Evolutionary conservation across 2,888 invertebrate genomes (phyloP).

Genomic region (Smittia aterrima): DNA sequence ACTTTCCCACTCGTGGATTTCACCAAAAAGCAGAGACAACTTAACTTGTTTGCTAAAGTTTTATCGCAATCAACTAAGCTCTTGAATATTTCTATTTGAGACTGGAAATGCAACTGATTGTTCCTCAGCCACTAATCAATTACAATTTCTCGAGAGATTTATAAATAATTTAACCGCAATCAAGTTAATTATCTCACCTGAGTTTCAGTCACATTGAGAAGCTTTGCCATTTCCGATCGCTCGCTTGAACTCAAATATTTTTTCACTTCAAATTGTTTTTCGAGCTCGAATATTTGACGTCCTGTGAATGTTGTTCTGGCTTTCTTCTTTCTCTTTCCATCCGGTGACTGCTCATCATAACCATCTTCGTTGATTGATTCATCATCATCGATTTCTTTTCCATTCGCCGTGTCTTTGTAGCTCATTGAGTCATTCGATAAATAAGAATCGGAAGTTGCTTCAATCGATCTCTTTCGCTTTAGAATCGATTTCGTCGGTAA

Average conservation of each 20-base stretch:
- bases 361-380: slow-evolving; percentile 55
- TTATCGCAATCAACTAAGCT: too few relatives aligned
- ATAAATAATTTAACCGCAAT: too few relatives aligned
- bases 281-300: slow-evolving; percentile 92
- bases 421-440: slow-evolving; percentile 39
- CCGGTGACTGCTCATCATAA: slow-evolving; percentile 56
- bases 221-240: slow-evolving; percentile 89
- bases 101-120: too few relatives aligned
- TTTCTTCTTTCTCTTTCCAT: slow-evolving; percentile 71
- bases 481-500: slow-evolving; percentile 34
- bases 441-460: slow-evolving; percentile 39
- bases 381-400: slow-evolving; percentile 39
- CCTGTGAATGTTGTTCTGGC: slow-evolving; percentile 95
- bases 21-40: too few relatives aligned
- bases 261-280: slow-evolving; percentile 93
- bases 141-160: too few relatives aligned
- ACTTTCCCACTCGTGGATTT: too few relatives aligned
- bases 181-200: slow-evolving; percentile 65
- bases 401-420: slow-evolving; percentile 35
- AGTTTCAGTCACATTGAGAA: slow-evolving; percentile 92
- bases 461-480: slow-evolving; percentile 41
- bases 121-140: too few relatives aligned
- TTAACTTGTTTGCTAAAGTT: too few relatives aligned
- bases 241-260: slow-evolving; percentile 95
- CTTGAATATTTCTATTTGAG: too few relatives aligned